Conservation (phyloP, 2,888 invertebrate genomes). For the Macroteleia sp. region DNA sequence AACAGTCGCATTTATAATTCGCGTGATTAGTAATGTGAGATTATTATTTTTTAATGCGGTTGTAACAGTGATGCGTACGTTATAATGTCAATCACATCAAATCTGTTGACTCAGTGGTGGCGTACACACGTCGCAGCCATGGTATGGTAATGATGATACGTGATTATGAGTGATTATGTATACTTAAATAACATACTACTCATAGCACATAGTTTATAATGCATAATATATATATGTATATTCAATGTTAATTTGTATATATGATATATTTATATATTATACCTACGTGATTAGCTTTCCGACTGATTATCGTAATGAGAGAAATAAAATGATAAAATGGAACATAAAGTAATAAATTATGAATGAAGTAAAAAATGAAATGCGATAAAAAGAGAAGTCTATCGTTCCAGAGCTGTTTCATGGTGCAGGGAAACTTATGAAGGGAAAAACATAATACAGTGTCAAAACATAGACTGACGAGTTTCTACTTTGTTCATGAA, state of each 20-base stretch:
- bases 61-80: conserved; percentile 55
- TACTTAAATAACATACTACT: conserved; percentile 62
- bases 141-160: conserved; percentile 59
- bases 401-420: conserved; percentile 27
- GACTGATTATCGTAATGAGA: conserved; percentile 81
- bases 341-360: conserved; percentile 34
- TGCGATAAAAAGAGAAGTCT: too few species aligned
- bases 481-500: too few species aligned
- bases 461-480: conserved; percentile 57
- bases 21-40: conserved; percentile 58
- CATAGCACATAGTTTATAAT: conserved; percentile 64
- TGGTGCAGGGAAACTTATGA: conserved; percentile 36
- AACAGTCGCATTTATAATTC: conserved; percentile 22
- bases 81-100: conserved; percentile 59
- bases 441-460: conserved; percentile 31
- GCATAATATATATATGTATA: conserved; percentile 70
- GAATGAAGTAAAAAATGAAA: too few species aligned
- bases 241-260: conserved; percentile 73
- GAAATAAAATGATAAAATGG: conserved; percentile 31
- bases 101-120: conserved; percentile 35
- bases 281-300: conserved; percentile 80
- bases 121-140: conserved; percentile 48
- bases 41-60: conserved; percentile 62
- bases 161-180: conserved; percentile 64
- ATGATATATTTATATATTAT: conserved; percentile 74